A percentile compares a stretch with the other conserved stretches of the same genome.
These are phyloP conservation scores for Danio jaintianensis DNA, from an alignment of 2,797 vertebrate genomes.

Conservation along the genomic window DNA sequence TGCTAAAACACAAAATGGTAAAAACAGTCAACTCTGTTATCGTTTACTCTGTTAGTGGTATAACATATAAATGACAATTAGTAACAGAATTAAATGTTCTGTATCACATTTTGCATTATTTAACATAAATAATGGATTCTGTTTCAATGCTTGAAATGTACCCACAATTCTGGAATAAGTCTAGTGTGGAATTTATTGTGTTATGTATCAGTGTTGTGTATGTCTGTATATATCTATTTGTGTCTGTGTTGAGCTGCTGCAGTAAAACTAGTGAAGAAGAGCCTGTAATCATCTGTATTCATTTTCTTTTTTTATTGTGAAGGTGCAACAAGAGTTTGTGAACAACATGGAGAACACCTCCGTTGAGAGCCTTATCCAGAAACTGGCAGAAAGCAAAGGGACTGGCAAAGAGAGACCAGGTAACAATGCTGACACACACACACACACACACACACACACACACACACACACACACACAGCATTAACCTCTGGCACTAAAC, in stretches of 20 bases:
- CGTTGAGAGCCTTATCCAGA: slow-evolving; percentile 93
- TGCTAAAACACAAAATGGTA: too few species aligned
- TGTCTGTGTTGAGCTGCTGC: too few species aligned
- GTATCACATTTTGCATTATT: too few species aligned
- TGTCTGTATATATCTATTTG: background rate
- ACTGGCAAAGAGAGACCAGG: slow-evolving; percentile 96
- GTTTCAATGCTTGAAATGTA: too few species aligned
- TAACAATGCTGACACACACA: slow-evolving; percentile 69
- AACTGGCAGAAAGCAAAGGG: slow-evolving; percentile 94
- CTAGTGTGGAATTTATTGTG: too few species aligned
- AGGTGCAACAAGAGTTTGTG: slow-evolving; percentile 96
- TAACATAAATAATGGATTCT: too few species aligned
- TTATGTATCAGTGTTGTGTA: background rate
- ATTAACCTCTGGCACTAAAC: slow-evolving; percentile 5
- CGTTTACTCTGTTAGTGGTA: too few species aligned
- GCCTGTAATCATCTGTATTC: background rate
- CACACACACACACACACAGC: background rate
- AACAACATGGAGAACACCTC: slow-evolving; percentile 96
- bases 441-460: too few species aligned
- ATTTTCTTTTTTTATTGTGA: slow-evolving; percentile 19
- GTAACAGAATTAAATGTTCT: too few species aligned
- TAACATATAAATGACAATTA: too few species aligned
- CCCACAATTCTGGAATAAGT: too few species aligned
- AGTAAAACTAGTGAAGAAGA: background rate
- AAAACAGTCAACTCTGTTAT: too few species aligned